phyloP scores from a whole-genome alignment of 2,888 invertebrate species.

The Eupithecia insigniata region DNA sequence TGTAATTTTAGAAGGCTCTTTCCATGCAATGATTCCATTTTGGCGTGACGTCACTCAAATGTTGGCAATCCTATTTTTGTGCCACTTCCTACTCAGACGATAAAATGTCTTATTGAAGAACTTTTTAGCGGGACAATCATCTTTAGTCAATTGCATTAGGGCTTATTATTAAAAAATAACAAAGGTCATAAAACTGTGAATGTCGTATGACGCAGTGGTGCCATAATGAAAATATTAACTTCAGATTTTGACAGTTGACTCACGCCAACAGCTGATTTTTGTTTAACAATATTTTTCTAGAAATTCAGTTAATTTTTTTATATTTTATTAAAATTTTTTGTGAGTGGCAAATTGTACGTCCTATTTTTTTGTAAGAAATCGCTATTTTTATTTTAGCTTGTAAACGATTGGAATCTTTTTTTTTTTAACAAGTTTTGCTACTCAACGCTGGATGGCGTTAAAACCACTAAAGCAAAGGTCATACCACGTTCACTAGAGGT shows the following conservation, averaged over 20 bases:
- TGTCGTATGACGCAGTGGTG: constrained; percentile 54
- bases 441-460: constrained; percentile 48
- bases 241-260: constrained; percentile 36
- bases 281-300: constrained; percentile 10
- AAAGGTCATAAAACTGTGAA: constrained; percentile 59
- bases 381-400: background rate
- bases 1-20: constrained; percentile 81
- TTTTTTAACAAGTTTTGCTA: constrained; percentile 34
- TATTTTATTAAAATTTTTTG: background rate
- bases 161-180: constrained; percentile 56
- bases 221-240: constrained; percentile 50
- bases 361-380: background rate
- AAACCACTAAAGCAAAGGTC: background rate
- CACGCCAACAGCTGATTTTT: constrained; percentile 47
- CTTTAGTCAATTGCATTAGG: constrained; percentile 59
- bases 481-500: constrained; percentile 28
- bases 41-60: constrained; percentile 80
- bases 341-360: background rate
- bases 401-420: background rate
- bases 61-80: constrained; percentile 84
- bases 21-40: constrained; percentile 63
- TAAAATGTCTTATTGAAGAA: constrained; percentile 64
- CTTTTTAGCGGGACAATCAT: constrained; percentile 58
- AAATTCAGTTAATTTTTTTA: background rate
- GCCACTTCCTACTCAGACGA: constrained; percentile 74